Evolutionary conservation across 2,797 vertebrate genomes (phyloP).

Genomic region (Paramormyrops hopkinsi): DNA sequence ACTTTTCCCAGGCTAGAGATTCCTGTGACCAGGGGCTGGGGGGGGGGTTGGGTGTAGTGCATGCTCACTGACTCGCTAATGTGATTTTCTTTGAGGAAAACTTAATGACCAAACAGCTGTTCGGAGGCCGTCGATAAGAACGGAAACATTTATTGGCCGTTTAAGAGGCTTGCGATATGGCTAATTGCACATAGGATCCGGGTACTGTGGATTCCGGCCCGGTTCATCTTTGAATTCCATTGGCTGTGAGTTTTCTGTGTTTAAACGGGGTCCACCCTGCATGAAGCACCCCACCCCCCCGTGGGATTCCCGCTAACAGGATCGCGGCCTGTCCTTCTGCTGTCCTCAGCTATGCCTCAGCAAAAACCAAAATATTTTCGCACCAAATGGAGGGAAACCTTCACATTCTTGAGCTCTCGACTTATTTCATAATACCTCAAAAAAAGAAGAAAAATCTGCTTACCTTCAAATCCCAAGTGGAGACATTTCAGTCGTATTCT

Average conservation of each 20-base stretch:
- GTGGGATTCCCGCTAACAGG: not conserved
- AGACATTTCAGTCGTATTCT: not conserved
- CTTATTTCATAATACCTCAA: not conserved
- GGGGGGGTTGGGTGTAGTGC: conserved; percentile 39
- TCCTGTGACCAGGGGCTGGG: conserved; percentile 41
- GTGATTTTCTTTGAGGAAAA: conserved; percentile 57
- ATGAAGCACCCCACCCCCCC: not conserved
- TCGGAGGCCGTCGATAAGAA: conserved; percentile 54
- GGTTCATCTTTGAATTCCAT: not conserved
- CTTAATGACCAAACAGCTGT: conserved; percentile 46
- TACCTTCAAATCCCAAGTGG: not conserved
- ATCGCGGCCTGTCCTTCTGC: not conserved
- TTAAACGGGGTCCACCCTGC: not conserved
- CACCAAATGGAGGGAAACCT: not conserved
- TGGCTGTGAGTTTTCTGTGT: not conserved
- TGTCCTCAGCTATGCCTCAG: not conserved
- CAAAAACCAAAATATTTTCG: not conserved
- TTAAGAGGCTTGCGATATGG: conserved; percentile 42
- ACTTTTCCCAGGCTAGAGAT: conserved; percentile 31
- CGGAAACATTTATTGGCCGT: conserved; percentile 52
- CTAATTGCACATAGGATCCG: conserved; percentile 46
- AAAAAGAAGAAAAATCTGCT: not conserved
- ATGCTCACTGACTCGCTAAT: conserved; percentile 45
- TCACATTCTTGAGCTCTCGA: not conserved
- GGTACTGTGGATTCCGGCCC: not conserved